A percentile compares a stretch with the other conserved stretches of the same genome.
Conservation (phyloP, 2,113 vertebrate genomes). For the Muntiacus reevesi region DNA sequence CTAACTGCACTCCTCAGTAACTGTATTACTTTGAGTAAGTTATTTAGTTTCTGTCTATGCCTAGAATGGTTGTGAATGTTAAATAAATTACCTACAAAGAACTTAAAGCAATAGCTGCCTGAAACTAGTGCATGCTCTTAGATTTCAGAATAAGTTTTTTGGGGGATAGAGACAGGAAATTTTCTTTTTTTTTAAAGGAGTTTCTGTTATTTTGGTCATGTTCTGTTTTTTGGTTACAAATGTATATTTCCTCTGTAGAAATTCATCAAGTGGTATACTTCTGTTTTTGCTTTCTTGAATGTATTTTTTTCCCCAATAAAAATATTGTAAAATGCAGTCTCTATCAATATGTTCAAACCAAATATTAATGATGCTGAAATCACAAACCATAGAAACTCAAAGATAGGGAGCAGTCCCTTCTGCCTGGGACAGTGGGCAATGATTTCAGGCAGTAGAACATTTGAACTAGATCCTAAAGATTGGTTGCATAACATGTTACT, state of each 20-base stretch:
- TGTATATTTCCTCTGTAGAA: neutral
- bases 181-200: neutral
- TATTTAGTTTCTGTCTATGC: neutral
- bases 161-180: neutral
- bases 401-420: neutral
- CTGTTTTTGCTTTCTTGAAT: slow-evolving; percentile 19
- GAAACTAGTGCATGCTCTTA: neutral
- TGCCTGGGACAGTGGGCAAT: neutral
- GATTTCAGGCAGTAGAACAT: neutral
- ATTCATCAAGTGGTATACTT: neutral
- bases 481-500: neutral
- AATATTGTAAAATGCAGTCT: neutral
- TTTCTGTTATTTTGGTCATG: neutral
- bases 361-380: neutral
- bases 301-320: slow-evolving; percentile 2
- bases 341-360: neutral
- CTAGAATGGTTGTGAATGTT: neutral
- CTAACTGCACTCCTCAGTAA: neutral
- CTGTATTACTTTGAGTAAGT: neutral
- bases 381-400: neutral
- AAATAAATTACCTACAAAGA: neutral
- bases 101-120: neutral
- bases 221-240: neutral
- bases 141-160: neutral
- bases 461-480: neutral